Base-by-base conservation (phyloP, 2,113 vertebrate genomes). In the Urocolius indicus region DNA sequence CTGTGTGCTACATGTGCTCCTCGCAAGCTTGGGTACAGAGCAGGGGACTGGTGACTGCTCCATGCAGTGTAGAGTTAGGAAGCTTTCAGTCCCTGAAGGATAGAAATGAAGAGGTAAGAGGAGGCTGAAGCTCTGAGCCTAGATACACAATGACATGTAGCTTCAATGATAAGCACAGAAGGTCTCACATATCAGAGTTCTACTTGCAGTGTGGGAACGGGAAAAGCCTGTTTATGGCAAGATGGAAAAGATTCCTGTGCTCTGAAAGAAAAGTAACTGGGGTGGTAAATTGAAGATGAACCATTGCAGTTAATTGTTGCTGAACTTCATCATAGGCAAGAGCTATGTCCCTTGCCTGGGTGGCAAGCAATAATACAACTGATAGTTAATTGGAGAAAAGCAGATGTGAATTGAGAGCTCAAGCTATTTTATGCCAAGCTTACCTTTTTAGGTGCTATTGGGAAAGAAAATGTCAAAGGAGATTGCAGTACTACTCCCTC, bases 1-100 rank as follows among this genome's bases (percentile, higher is more conserved):
- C 57, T 32, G 3, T 13, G 8, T 69, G 58, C 24, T 59, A 38
- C 29, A 23, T 0, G 0, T 74, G 17, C 24, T 69, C 5, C 15
- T 61, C 41, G 14, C 12, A 18, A 27, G 24, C 46, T 69, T 69
- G 61, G 36, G 24, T 36, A 62, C 26, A 62, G 24, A 62, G 61
- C 16, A 62, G 61, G 27, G 59, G n/a, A 16, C 23, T 62, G 11
- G 36, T 26, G 36, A 26, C 59, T 62, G 59, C 21, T 62, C 59
- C n/a, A 62, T 16, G 26, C 9, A 15, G 34, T 38, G 38, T 16
- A 34, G 55, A 85, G 46, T 75, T 90, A 55, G 46, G 66, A 95
- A 78, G 21, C 32, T 29, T 85, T 94, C 29, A 65, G 46, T 63
- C 27, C 32, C 46, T 78, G 61, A 93, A 43, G 41, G n/a, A 6